These are phyloP conservation scores for Leptogaster cylindrica DNA, from an alignment of 2,888 invertebrate species.

Conservation along the genomic window DNA sequence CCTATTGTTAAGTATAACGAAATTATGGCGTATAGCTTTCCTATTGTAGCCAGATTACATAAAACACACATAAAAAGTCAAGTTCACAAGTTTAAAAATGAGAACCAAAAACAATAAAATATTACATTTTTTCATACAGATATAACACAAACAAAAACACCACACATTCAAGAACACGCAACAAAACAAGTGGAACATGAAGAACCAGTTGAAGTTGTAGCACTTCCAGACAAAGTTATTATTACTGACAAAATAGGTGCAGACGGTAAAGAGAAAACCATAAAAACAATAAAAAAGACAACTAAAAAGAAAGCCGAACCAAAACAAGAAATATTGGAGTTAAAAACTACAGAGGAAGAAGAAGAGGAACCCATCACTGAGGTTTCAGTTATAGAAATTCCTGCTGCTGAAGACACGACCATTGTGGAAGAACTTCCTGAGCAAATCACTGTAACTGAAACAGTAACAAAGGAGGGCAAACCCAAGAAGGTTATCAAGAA, in stretches of 20 bases:
- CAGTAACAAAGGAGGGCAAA: slow-evolving; percentile 49
- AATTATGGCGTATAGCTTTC: slow-evolving; percentile 59
- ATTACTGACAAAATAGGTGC: slow-evolving; percentile 61
- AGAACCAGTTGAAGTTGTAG: slow-evolving; percentile 52
- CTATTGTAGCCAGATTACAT: slow-evolving; percentile 39
- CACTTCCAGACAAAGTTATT: slow-evolving; percentile 55
- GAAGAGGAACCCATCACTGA: slow-evolving; percentile 55
- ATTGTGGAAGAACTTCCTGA: slow-evolving; percentile 46
- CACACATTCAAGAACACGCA: slow-evolving; percentile 57
- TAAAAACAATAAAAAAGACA: slow-evolving; percentile 54
- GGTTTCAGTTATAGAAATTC: slow-evolving; percentile 52
- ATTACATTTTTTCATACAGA: slow-evolving; percentile 54
- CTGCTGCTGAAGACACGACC: slow-evolving; percentile 37
- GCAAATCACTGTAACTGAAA: slow-evolving; percentile 54
- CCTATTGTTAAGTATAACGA: slow-evolving; percentile 48
- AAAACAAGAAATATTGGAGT: slow-evolving; percentile 58
- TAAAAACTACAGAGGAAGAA: slow-evolving; percentile 55
- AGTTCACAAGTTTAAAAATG: slow-evolving; percentile 49
- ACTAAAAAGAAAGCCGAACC: slow-evolving; percentile 57
- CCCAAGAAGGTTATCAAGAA: slow-evolving; percentile 55
- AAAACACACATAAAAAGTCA: slow-evolving; percentile 49
- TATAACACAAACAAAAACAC: slow-evolving; percentile 58
- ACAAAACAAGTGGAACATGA: slow-evolving; percentile 55
- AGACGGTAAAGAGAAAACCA: slow-evolving; percentile 56
- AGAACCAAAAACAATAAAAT: slow-evolving; percentile 44